Percentiles rank a stretch among this genome's conserved stretches.
These are phyloP conservation scores for Xenopus tropicalis DNA, from an alignment of 2,113 vertebrate genomes.

Conservation along the genomic window UCB_Xtro_10.0 CM004444.2:20897001-20897500, in stretches of 20 bases:
- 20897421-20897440: no score
- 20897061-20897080: not conserved
- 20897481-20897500: no score
- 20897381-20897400: no score
- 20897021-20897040: not conserved
- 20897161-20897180: constrained; percentile 33
- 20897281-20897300: constrained; percentile 32
- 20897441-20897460: no score
- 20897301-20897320: constrained; percentile 42
- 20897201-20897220: constrained; percentile 13
- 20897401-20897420: no score
- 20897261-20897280: constrained; percentile 31
- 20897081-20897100: constrained; percentile 24
- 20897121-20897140: not conserved
- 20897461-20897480: no score
- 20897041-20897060: not conserved
- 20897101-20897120: not conserved
- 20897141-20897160: constrained; percentile 15
- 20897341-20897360: not conserved
- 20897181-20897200: constrained; percentile 37
- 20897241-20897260: constrained; percentile 29
- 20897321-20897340: constrained; percentile 13
- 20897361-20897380: no score
- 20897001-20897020: not conserved
- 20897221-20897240: constrained; percentile 45